Conservation (phyloP, 2,113 vertebrate genomes). For the Bubo scandiacus region DNA sequence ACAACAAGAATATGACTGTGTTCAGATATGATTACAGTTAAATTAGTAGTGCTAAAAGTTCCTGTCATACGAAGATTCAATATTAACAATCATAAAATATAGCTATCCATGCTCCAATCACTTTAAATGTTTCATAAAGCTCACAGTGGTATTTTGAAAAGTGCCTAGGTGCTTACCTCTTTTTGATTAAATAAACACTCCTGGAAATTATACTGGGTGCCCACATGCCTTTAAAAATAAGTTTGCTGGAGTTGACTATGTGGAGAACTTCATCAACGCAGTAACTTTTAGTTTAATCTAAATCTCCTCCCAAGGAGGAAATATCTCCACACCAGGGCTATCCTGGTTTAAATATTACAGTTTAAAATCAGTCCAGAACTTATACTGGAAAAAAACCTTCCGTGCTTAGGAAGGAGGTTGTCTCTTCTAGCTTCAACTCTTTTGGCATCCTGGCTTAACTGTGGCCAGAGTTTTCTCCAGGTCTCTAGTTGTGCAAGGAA, state of each 20-base stretch:
- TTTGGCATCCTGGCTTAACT: accelerated
- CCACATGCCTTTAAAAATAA: not conserved
- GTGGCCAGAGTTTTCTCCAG: not conserved
- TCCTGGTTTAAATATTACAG: not conserved
- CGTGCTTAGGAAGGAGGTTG: not conserved
- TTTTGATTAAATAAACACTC: not conserved
- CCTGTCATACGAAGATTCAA: not conserved
- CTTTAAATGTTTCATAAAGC: not conserved
- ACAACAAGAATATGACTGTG: not conserved
- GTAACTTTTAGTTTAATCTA: not conserved
- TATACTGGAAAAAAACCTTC: not conserved
- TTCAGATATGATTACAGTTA: not conserved
- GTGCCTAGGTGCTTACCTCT: not conserved
- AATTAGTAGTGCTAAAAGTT: not conserved
- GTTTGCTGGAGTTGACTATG: not conserved
- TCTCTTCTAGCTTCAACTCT: not conserved
- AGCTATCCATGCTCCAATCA: not conserved
- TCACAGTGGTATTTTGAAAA: not conserved
- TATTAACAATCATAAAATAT: not conserved
- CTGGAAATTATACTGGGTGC: not conserved
- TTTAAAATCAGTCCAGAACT: not conserved
- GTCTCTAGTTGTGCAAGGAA: not conserved
- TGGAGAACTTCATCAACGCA: not conserved
- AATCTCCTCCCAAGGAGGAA: not conserved
- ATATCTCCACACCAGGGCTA: not conserved